Evolutionary conservation across 2,888 invertebrate genomes (phyloP).

Genomic region (Drosophila yooni): DNA sequence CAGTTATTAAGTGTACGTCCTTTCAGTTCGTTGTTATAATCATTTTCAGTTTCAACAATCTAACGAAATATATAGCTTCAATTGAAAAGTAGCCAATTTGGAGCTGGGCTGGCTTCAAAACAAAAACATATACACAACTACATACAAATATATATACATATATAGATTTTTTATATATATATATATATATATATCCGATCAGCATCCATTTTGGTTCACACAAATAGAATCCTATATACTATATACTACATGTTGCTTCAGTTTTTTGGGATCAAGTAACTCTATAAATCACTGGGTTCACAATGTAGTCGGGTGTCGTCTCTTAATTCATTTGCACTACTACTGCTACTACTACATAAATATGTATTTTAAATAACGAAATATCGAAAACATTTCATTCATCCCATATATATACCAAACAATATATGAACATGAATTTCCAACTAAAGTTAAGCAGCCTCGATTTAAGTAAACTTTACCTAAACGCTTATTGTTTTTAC

Average conservation of each 20-base stretch:
- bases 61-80: conserved; percentile 40
- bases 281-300: conserved; percentile 25
- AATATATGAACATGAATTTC: conserved; percentile 23
- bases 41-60: conserved; percentile 54
- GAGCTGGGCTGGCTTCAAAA: conserved; percentile 36
- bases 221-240: conserved; percentile 23
- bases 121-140: conserved; percentile 1
- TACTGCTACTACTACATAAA: conserved; percentile 1
- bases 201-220: conserved; percentile 27
- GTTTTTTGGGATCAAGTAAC: conserved; percentile 29
- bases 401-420: conserved; percentile 17
- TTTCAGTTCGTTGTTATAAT: conserved; percentile 70
- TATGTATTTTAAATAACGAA: conserved; percentile 36
- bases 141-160: conserved; percentile 14
- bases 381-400: conserved; percentile 27
- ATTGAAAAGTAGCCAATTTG: conserved; percentile 33
- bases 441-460: conserved; percentile 41
- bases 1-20: conserved; percentile 74
- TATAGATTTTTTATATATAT: not conserved
- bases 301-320: conserved; percentile 18
- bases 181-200: conserved; percentile 7
- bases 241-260: conserved; percentile 45
- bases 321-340: conserved; percentile 39
- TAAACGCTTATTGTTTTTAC: conserved; percentile 29
- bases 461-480: conserved; percentile 21